A percentile compares a stretch with the other conserved stretches of the same genome.
Evolutionary conservation across 2,113 vertebrate genomes (phyloP).

Genomic region (Tragulus kanchil): DNA sequence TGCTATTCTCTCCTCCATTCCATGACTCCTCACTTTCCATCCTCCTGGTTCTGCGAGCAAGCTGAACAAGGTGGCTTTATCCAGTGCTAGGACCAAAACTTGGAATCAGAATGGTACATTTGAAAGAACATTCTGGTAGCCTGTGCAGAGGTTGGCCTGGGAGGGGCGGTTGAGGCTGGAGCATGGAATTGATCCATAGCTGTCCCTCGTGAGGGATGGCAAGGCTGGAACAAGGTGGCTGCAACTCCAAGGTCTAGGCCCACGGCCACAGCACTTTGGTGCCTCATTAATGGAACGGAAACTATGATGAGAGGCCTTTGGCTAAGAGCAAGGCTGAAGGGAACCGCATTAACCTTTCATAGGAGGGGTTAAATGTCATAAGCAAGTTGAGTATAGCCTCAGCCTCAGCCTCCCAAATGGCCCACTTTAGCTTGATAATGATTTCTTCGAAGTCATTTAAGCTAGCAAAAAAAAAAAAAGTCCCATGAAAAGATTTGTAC

Average conservation of each 20-base stretch:
- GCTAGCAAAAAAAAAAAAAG: not conserved
- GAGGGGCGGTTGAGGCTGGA: not conserved
- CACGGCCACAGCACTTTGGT: not conserved
- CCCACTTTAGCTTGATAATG: not conserved
- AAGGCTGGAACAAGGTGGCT: not conserved
- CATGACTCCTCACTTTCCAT: no score
- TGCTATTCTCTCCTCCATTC: no score
- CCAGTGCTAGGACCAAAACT: no score
- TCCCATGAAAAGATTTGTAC: not conserved
- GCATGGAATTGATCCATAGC: not conserved
- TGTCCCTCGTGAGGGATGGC: not conserved
- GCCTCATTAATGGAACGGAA: not conserved
- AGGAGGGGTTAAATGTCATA: slow-evolving; percentile 39
- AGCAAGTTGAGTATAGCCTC: not conserved
- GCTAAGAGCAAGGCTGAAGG: not conserved
- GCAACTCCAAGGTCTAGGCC: not conserved
- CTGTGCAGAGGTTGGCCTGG: not conserved
- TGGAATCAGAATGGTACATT: not conserved
- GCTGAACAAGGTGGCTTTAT: no score
- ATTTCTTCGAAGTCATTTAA: slow-evolving; percentile 56
- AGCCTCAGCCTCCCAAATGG: not conserved
- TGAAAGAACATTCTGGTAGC: not conserved
- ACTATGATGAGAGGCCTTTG: not conserved
- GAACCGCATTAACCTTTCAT: slow-evolving; percentile 10
- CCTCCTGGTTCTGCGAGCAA: no score